A percentile compares a stretch with the other conserved stretches of the same genome.
Evolutionary conservation across 92 coral and sea anemone species (phyloP).

Genomic region (Isaurus tuberculatus): DNA sequence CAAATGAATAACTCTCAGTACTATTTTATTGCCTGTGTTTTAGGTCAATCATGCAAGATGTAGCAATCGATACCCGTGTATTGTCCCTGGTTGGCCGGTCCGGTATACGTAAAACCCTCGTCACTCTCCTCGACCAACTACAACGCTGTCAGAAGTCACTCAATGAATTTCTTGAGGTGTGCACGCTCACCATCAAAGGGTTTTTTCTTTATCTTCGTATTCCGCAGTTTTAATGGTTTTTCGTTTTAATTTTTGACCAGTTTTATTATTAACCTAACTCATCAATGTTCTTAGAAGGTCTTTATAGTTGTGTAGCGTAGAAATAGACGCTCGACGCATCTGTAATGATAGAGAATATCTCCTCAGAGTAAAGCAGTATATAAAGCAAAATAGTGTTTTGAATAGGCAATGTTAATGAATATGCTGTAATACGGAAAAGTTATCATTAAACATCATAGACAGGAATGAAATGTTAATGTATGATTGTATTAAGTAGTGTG

Average conservation of each 20-base stretch:
- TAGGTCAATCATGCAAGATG: conserved; percentile 96
- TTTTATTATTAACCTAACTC: neutral
- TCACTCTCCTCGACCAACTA: conserved; percentile 92
- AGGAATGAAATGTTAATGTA: too few relatives aligned
- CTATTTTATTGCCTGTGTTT: neutral
- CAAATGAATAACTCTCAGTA: neutral
- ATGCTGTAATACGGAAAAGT: too few relatives aligned
- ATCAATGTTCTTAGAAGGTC: too few relatives aligned
- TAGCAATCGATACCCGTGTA: conserved; percentile 89
- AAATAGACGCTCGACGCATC: too few relatives aligned
- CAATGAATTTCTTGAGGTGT: conserved; percentile 95
- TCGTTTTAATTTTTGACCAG: neutral
- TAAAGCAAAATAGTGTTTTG: too few relatives aligned
- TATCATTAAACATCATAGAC: too few relatives aligned
- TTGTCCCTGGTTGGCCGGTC: conserved; percentile 92
- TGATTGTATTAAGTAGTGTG: too few relatives aligned
- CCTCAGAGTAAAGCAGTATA: too few relatives aligned
- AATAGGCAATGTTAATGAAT: too few relatives aligned
- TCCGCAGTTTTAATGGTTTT: neutral
- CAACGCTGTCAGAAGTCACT: conserved; percentile 99
- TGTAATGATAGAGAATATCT: too few relatives aligned
- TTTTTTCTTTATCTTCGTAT: neutral
- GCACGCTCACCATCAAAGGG: neutral
- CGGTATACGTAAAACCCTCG: conserved; percentile 89
- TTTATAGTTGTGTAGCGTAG: too few relatives aligned